Percentiles rank a stretch among this genome's conserved stretches.
Evolutionary conservation across 2,113 vertebrate species (phyloP).

Genomic region (Saguinus midas): DNA sequence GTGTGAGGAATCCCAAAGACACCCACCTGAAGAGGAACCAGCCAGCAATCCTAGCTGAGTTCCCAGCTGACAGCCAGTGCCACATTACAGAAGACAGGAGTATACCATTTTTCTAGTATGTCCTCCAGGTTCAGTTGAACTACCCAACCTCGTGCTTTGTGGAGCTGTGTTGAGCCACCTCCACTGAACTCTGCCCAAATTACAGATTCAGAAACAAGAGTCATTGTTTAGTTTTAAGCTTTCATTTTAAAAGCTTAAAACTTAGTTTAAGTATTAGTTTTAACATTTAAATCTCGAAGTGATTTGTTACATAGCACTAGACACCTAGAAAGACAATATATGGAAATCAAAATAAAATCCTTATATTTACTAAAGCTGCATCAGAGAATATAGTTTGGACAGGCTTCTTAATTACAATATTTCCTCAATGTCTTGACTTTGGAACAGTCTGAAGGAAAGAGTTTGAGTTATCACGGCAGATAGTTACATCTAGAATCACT

Average conservation of each 20-base stretch:
- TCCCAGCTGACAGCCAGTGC: not conserved
- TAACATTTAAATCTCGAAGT: not conserved
- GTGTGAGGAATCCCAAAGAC: not conserved
- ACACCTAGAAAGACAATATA: not conserved
- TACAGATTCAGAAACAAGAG: not conserved
- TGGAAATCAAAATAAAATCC: not conserved
- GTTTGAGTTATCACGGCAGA: not conserved
- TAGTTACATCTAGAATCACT: no score
- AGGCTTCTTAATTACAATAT: not conserved
- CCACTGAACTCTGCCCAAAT: not conserved
- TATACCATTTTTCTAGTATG: not conserved
- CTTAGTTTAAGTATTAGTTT: not conserved
- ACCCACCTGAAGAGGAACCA: not conserved
- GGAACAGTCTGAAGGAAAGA: not conserved
- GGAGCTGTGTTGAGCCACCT: not conserved
- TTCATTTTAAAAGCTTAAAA: not conserved
- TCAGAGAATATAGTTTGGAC: not conserved
- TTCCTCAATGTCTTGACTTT: no score
- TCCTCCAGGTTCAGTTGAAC: not conserved
- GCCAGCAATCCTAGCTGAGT: not conserved
- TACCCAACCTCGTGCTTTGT: not conserved
- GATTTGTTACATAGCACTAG: not conserved
- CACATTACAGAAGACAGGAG: not conserved
- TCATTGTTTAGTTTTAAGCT: not conserved
- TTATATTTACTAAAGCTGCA: not conserved